Evolutionary conservation across 2,113 vertebrate species (phyloP), one percentile per base, ranked within the genome.

Genomic region (Macrotus californicus): DNA sequence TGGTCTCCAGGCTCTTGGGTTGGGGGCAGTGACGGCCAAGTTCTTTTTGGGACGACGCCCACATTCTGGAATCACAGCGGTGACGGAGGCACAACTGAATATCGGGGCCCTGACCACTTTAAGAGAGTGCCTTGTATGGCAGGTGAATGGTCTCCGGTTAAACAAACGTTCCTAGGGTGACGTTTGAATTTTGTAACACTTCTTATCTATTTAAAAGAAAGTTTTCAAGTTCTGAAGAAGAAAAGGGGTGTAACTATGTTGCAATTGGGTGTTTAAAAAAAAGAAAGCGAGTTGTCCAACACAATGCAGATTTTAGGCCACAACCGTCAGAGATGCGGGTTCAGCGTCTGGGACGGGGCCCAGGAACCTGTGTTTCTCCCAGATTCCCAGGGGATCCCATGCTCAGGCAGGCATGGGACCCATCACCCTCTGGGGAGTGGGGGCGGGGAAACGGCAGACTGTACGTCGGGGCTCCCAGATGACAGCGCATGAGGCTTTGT

Each of bases 381-480:
- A 5, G 72, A 46, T n/a, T 76, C 48, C 36, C 69, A 59, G 69
- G 56, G 13, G 54, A 73, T 7, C 14, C 6, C 39, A 54, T 18
- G 77, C 41, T 75, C 54, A 75, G 72, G 52, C 43, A n/a, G 54
- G 48, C 6, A 0, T 11, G 36, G n/a, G 81, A 16, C 48, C 15
- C 31, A 12, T 8, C 0, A 1, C 19, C 67, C n/a, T 31, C 0
- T 5, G 52, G 18, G 16, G 52, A 52, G 66, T 29, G 21, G 2
- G 41, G 48, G 11, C 3, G 7, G 26, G 21, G 19, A n/a, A 29
- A 5, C 0, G 5, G 24, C 16, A 0, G 22, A 2, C 0, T 26
- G 24, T 59, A 26, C 12, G 6, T 39, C 48, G 1, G 0, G 12
- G 46, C 56, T 70, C 67, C 5, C 54, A 50, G 21, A 41, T 1